Conservation (phyloP, 2,113 vertebrate species). For the Notothenia coriiceps region DNA sequence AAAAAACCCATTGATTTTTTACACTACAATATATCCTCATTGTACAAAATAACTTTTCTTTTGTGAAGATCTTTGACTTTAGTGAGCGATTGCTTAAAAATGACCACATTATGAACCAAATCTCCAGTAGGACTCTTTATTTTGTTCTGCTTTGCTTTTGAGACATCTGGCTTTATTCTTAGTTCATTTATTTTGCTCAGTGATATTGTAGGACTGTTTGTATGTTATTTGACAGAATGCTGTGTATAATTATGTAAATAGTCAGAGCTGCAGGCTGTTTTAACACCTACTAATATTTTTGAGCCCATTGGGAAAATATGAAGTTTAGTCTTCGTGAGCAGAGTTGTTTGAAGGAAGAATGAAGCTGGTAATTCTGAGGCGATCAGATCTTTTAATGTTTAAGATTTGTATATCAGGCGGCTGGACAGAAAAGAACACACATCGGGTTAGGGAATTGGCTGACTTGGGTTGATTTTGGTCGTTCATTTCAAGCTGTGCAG, state of each 20-base stretch:
- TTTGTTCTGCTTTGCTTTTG: neutral
- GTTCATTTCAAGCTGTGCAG: constrained; percentile 52
- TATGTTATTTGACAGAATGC: constrained; percentile 16
- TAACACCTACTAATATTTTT: constrained; percentile 2
- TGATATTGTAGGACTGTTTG: neutral
- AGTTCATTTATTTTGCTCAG: constrained; percentile 4
- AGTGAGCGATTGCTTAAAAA: neutral
- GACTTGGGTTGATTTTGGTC: constrained; percentile 39
- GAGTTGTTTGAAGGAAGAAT: constrained; percentile 8
- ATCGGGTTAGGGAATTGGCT: neutral
- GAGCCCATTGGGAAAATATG: neutral
- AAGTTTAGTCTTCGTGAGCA: neutral
- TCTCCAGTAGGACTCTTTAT: neutral
- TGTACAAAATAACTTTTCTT: neutral
- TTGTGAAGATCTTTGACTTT: neutral
- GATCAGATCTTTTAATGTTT: constrained; percentile 22
- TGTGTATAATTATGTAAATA: neutral
- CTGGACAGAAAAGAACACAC: neutral
- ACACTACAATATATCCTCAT: neutral
- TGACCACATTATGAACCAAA: too few relatives aligned
- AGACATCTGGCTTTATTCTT: neutral
- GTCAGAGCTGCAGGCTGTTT: neutral
- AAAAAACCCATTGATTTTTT: neutral
- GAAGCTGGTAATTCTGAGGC: neutral
- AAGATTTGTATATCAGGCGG: neutral